A percentile compares a stretch with the other conserved stretches of the same genome.
Conservation (phyloP, 1,140 invertebrate genomes). For the Drosophila nannoptera region DNA sequence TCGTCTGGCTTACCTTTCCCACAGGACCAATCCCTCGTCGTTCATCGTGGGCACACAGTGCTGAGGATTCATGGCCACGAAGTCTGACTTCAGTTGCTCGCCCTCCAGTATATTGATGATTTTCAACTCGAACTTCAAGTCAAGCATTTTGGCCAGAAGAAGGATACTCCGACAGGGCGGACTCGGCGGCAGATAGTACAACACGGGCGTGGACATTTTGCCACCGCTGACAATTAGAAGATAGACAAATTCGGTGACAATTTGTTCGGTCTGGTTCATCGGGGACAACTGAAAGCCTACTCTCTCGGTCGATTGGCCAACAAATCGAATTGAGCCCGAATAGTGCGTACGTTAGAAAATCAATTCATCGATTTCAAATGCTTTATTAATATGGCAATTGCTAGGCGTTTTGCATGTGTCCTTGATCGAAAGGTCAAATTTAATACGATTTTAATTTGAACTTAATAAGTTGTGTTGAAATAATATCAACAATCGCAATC, state of each 20-base stretch:
- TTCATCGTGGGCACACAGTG: slow-evolving; percentile 86
- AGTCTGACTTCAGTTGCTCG: slow-evolving; percentile 81
- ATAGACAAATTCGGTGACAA: slow-evolving; percentile 79
- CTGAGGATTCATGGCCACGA: slow-evolving; percentile 82
- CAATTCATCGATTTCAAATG: slow-evolving; percentile 65
- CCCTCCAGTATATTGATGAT: slow-evolving; percentile 80
- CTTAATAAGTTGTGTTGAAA: background rate
- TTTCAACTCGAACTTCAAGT: slow-evolving; percentile 81
- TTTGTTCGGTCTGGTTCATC: slow-evolving; percentile 66
- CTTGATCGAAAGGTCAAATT: background rate
- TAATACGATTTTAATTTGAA: background rate
- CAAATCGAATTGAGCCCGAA: slow-evolving; percentile 1
- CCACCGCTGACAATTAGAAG: slow-evolving; percentile 76
- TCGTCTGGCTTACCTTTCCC: slow-evolving; percentile 80
- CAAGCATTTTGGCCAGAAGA: slow-evolving; percentile 81
- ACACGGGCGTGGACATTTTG: slow-evolving; percentile 81
- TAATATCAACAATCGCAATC: background rate
- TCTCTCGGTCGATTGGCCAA: slow-evolving; percentile 2
- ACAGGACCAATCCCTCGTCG: slow-evolving; percentile 83
- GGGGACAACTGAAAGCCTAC: slow-evolving; percentile 43
- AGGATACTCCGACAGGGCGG: slow-evolving; percentile 81
- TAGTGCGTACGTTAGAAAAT: slow-evolving; percentile 43
- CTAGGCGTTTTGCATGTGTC: slow-evolving; percentile 1
- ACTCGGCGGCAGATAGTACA: slow-evolving; percentile 82
- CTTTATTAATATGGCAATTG: slow-evolving; percentile 58